Base-by-base conservation (phyloP, 2,113 vertebrate genomes). In the Cheirogaleus medius region DNA sequence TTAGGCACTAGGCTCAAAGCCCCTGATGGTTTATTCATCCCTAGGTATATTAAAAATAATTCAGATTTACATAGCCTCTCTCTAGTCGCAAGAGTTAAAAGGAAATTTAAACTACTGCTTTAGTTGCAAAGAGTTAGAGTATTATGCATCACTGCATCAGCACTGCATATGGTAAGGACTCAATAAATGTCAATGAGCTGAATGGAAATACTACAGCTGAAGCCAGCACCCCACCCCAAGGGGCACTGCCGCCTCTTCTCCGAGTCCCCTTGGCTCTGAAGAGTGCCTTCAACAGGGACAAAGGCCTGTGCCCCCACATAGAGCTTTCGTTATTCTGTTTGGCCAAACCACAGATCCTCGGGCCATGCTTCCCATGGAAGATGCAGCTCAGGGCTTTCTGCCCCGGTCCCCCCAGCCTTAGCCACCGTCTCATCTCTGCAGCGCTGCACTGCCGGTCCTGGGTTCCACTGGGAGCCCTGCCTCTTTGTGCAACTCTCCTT, bases 11-110 rank as follows among this genome's bases (percentile, higher is more conserved):
- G 80, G 9, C 80, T 34, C 58, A 32, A 77, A 93, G 29, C 49
- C 44, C 32, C 66, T 90, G 27, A 56, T 86, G 71, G 77, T 63
- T 88, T 84, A 92, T n/a, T 84, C 82, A 92, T 71, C 58, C 60
- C 49, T 76, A 39, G 18, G 47, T 68, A 91, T 81, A 87, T 44
- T 85, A 68, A 93, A 90, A 85, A 63, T 49, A 85, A 92, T 82
- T 84, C 86, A 63, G 37, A 64, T 44, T 92, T 92, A 58, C 18
- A 66, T 4, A 78, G 39, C 20, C 37, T 83, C 21, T 56, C 44
- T 92, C 56, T 69, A 90, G 90, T 73, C 49, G 2, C 11, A 86
- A 93, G 85, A 77, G 27, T 54, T 82, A 44, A 81, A 78, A 87
- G n/a, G 64, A 85, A 87, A 63, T 69, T n/a, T 37, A 83, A 83